Evolutionary conservation across 2,888 invertebrate genomes (phyloP), one percentile per base, ranked within the genome.

Genomic region (Xylota segnis): DNA sequence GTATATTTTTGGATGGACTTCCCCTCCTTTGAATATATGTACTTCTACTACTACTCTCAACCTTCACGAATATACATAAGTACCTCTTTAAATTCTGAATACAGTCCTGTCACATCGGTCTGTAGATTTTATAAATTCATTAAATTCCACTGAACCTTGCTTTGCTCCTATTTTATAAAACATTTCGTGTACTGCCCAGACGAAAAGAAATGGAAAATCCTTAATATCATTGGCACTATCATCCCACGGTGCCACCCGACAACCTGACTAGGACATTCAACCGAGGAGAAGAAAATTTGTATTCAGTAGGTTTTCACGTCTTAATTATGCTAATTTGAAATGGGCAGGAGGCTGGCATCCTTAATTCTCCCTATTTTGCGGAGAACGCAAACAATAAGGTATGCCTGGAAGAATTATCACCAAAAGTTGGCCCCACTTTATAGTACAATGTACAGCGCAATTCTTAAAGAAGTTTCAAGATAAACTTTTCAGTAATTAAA

Each of bases 251-350:
- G n/a, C 14, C 40, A 43, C 40, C 14, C 12, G 12, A 40, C 0
- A 12, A 9, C 37, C 9, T 40, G 4, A 12, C 37, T 12, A 9
- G 12, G 4, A 12, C 37, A 9, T 40, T 43, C 5, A 43, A 5
- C 40, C 40, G 5, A 43, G n/a, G 5, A 43, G 4, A 14, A 5
- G 4, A 5, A 43, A 43, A 43, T 43, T 43, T 43, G 40, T n/a
- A 43, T 43, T 43, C 40, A n/a, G 40, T 5, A 4, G 14, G n/a
- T 43, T n/a, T n/a, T 9, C 40, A 43, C 5, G n/a, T 43, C 40
- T 43, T 43, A 43, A 43, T 43, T 43, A 43, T 43, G 40, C n/a
- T 43, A 43, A 43, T 43, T 43, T n/a, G 4, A n/a, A 43, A 4
- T 43, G n/a, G 14, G 40, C 4, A 32, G 32, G n/a, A 14, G 10